phyloP scores from a whole-genome alignment of 2,797 vertebrate genomes.

The Hozukius guyotensis region DNA sequence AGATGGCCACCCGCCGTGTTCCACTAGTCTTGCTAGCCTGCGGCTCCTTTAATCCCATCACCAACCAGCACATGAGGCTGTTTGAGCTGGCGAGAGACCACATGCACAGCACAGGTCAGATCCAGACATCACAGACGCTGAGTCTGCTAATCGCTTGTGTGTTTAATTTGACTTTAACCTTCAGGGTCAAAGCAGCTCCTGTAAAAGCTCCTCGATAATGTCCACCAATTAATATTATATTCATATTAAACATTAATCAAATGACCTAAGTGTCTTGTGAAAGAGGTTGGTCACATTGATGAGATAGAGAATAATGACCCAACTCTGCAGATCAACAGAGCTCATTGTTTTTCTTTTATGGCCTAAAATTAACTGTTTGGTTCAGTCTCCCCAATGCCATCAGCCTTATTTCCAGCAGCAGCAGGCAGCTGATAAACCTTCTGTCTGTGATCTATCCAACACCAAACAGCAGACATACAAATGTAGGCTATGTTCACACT shows the following conservation, averaged over 20 bases:
- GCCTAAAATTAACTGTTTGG: not conserved
- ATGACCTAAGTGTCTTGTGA: not conserved
- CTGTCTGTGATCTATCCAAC: not conserved
- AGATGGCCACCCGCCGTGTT: slow-evolving; percentile 84
- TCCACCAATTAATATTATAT: not conserved
- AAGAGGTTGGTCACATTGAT: not conserved
- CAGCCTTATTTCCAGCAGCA: not conserved
- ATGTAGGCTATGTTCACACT: not conserved
- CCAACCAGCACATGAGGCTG: slow-evolving; percentile 93
- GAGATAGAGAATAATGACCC: not conserved
- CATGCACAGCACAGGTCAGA: slow-evolving; percentile 76
- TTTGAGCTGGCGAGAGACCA: slow-evolving; percentile 94
- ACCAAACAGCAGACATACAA: not conserved
- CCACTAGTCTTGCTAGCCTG: slow-evolving; percentile 90
- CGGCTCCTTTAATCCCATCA: slow-evolving; percentile 95
- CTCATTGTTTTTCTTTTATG: not conserved
- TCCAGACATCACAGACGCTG: not conserved
- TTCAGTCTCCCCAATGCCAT: not conserved
- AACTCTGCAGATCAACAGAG: not conserved
- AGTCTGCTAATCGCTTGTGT: not conserved
- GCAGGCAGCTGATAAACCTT: not conserved
- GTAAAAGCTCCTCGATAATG: not conserved
- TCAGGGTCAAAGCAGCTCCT: not conserved
- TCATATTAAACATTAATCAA: not conserved
- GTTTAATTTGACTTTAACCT: slow-evolving; percentile 10